Base-by-base conservation (phyloP, 2,888 invertebrate genomes). In the Apotomis turbidana region DNA sequence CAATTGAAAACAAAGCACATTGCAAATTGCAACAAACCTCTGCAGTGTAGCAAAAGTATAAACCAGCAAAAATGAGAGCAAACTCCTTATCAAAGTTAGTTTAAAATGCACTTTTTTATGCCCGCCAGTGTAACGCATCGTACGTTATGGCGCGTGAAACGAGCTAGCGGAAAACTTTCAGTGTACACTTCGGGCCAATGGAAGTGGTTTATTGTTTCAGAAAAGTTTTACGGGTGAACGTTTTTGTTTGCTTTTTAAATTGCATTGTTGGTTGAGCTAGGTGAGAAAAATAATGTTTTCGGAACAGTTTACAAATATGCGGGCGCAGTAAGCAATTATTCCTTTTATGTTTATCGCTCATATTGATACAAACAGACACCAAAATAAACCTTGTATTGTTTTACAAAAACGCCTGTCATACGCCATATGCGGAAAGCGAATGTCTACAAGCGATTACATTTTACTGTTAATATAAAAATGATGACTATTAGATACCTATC, bases 121-220 rank as follows among this genome's bases (percentile, higher is more conserved):
- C 74, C 59, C 74, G 71, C 74, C 62, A 74, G 76, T 74, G 73
- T 71, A 74, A 70, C 75, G 74, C 76, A 74, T 75, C 74, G 75
- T 73, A 76, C 79, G 83, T 83, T 85, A 87, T 87, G 85, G 82
- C 72, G 81, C 87, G 86, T 87, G 86, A 88, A 88, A 88, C 84
- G 81, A 86, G 83, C 80, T 81, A 76, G 71, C 54, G 62, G 68
- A 68, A 72, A 72, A 66, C 68, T 74, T 71, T n/a, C 57, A 69
- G 60, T 27, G 69, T 67, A 70, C 72, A 74, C 74, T 62, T 63
- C 69, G 6, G 66, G 70, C 64, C 68, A 66, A 71, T 61, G 10
- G 15, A 51, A 71, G 51, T 41, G 61, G 61, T 71, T 67, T 57
- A 58, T 68, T 68, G 57, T 57, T 57, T 44, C 15, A 41, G 27